Evolutionary conservation across 2,888 invertebrate species (phyloP), one percentile per base, ranked within the genome.

Genomic region (Timandra comae): DNA sequence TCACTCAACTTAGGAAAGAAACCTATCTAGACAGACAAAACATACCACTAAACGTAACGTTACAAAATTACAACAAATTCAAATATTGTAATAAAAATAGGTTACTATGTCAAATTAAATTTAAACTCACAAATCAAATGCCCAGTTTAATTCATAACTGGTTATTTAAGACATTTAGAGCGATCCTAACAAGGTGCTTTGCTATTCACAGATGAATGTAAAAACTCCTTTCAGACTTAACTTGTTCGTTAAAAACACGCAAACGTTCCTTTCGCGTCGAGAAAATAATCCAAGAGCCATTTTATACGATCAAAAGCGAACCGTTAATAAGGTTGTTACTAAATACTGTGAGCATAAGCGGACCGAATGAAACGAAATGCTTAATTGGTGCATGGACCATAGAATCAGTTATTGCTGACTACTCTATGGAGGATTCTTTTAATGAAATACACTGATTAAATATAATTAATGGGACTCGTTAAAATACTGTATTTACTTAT

Each of bases 141-240:
- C 46, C 39, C 47, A 45, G 36, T 49, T 46, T 46, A 50, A 62
- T 68, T 67, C 54, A 52, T 56, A 62, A 63, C 56, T 60, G 58
- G 65, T 68, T 56, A 75, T 75, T 75, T 67, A 70, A 69, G 69
- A 66, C 68, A 76, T 75, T 56, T 71, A 52, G 66, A 71, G 75
- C 73, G 62, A 46, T 48, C 47, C 67, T 79, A 80, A 79, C 78
- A 77, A 76, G 77, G 68, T 69, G 55, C 76, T 77, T 49, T 52
- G 49, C 61, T 61, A 70, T 78, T 72, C 68, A 73, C 49, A 63
- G 64, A 61, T 70, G 72, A 72, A 73, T 66, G 63, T 62, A 16
- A 53, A 59, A 65, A 56, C 49, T 55, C 60, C 63, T 69, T 67
- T 70, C 63, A 70, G 49, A 61, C 62, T 63, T 53, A 70, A 63